phyloP scores from a whole-genome alignment of 2,797 vertebrate species.

The Antennarius maculatus region DNA sequence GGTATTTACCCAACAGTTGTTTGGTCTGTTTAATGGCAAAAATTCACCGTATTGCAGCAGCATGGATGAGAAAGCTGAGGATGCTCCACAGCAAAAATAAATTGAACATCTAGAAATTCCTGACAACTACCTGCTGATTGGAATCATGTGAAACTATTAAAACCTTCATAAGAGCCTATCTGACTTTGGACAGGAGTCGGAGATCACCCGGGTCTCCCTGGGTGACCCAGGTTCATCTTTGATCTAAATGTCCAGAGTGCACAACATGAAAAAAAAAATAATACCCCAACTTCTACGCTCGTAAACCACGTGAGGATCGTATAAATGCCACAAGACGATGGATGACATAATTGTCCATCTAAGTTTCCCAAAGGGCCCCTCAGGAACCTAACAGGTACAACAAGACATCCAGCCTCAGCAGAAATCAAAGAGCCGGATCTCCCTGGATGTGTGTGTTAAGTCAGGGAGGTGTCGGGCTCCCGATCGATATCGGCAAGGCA shows the following conservation, averaged over 20 bases:
- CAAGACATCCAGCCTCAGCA: constrained; percentile 54
- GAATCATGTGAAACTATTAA: too few species aligned
- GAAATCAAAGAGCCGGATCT: constrained; percentile 63
- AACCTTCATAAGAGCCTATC: too few species aligned
- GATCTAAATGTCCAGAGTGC: not conserved
- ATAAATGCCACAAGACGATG: constrained; percentile 30
- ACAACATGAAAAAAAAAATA: not conserved
- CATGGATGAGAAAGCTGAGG: too few species aligned
- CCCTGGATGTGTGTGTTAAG: constrained; percentile 56
- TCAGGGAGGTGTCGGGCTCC: constrained; percentile 60
- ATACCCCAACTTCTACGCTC: not conserved
- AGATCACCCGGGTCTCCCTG: too few species aligned
- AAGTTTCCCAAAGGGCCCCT: constrained; percentile 22
- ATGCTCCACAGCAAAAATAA: too few species aligned
- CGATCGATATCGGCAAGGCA: constrained; percentile 66
- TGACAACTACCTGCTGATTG: too few species aligned
- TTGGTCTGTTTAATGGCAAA: too few species aligned
- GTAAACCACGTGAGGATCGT: not conserved
- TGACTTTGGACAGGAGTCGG: too few species aligned
- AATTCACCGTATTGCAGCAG: too few species aligned
- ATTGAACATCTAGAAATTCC: too few species aligned
- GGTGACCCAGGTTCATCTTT: too few species aligned
- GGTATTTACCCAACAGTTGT: too few species aligned
- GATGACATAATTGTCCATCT: constrained; percentile 34
- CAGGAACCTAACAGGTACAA: constrained; percentile 29